These are phyloP conservation scores for Heliconius eleuchia DNA, from an alignment of 1,140 invertebrate species.

Conservation along the genomic window DNA sequence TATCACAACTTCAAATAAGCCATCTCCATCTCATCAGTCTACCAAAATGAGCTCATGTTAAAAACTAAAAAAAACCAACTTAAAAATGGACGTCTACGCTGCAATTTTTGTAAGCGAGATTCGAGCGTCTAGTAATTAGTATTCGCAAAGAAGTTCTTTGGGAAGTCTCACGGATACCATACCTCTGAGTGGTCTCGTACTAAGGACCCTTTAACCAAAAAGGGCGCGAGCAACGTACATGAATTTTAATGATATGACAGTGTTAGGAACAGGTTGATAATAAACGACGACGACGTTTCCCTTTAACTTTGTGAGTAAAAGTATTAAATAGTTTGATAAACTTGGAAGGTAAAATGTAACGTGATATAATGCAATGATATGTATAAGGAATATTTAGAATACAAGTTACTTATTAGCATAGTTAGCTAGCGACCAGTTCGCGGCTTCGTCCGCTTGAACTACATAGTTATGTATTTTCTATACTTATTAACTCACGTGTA, in stretches of 20 bases:
- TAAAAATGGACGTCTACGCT: slow-evolving; percentile 10
- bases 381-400: not conserved
- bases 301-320: not conserved
- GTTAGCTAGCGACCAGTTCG: no score
- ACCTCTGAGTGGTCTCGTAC: slow-evolving; percentile 33
- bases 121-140: slow-evolving; percentile 41
- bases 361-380: not conserved
- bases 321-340: not conserved
- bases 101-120: slow-evolving; percentile 30
- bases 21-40: not conserved
- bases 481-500: no score
- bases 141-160: slow-evolving; percentile 44
- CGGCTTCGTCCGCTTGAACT: no score
- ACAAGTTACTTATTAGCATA: no score
- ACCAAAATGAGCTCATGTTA: not conserved
- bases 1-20: not conserved
- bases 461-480: no score
- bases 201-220: slow-evolving; percentile 36
- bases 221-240: slow-evolving; percentile 35
- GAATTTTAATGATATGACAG: slow-evolving; percentile 43
- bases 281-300: slow-evolving; percentile 26
- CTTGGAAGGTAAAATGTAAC: not conserved
- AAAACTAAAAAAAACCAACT: not conserved
- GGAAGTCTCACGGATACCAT: slow-evolving; percentile 40
- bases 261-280: slow-evolving; percentile 26